Conservation (phyloP, 2,888 invertebrate genomes). For the Agriotes lineatus region DNA sequence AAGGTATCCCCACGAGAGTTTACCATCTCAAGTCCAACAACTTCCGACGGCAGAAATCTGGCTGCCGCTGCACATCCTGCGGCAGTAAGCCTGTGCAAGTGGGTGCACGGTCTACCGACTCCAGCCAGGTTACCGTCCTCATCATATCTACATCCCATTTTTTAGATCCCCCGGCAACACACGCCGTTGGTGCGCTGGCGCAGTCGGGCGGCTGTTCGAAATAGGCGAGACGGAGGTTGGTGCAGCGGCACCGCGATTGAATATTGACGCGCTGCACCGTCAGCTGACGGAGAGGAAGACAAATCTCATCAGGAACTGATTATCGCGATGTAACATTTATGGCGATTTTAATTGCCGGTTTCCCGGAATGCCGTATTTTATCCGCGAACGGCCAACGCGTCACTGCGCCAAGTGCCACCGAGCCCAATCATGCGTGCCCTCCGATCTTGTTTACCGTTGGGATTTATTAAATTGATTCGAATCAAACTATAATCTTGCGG, state of each 20-base stretch:
- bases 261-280: conserved; percentile 16
- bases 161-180: conserved; percentile 17
- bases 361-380: conserved; percentile 3
- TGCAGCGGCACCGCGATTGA: conserved; percentile 16
- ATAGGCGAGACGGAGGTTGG: conserved; percentile 1
- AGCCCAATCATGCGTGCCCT: conserved; percentile 4
- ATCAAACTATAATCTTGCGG: neutral
- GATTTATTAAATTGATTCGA: conserved; percentile 11
- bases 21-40: too few species aligned
- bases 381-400: neutral
- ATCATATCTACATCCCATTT: conserved; percentile 30
- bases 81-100: conserved; percentile 35
- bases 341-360: conserved; percentile 1
- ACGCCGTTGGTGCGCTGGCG: conserved; percentile 3
- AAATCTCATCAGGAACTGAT: neutral
- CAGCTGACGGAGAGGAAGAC: conserved; percentile 12
- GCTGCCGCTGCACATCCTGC: conserved; percentile 18
- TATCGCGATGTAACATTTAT: conserved; percentile 9
- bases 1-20: too few species aligned
- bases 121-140: conserved; percentile 44
- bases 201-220: neutral
- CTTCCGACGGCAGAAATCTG: neutral
- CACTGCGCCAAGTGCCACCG: neutral
- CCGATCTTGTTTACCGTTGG: neutral
- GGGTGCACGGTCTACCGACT: conserved; percentile 45